Percentiles rank a stretch among this genome's conserved stretches.
These are phyloP conservation scores for Ianthella basta DNA, from an alignment of 37 sponge, comb jelly and placozoan genomes.

Conservation along the genomic window DNA sequence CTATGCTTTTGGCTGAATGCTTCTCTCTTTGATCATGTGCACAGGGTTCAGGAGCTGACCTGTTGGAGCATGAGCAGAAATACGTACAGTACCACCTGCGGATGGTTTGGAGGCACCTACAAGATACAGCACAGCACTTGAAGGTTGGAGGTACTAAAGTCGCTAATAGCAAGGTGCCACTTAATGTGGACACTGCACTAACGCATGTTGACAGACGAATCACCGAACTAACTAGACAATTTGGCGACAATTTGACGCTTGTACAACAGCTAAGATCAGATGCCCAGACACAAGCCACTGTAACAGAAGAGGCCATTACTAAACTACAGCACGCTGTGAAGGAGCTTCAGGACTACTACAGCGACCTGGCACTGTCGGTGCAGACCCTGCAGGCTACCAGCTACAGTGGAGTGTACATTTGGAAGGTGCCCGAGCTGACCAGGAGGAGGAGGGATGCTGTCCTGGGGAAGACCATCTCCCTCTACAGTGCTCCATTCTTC, in stretches of 20 bases:
- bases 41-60: conserved; percentile 14
- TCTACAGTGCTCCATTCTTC: conserved; percentile 89
- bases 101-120: background rate
- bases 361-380: conserved; percentile 60
- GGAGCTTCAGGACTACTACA: conserved; percentile 59
- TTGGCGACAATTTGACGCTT: conserved; percentile 3
- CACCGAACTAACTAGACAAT: background rate
- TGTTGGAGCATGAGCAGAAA: conserved; percentile 5
- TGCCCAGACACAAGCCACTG: background rate
- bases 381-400: conserved; percentile 79
- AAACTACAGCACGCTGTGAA: conserved; percentile 43
- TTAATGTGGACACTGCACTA: background rate
- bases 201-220: background rate
- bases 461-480: conserved; percentile 68
- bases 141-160: too few relatives aligned
- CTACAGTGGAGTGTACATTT: conserved; percentile 70
- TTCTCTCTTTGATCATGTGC: background rate
- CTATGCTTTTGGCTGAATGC: too few relatives aligned
- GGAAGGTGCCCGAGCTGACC: conserved; percentile 83
- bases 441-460: conserved; percentile 72
- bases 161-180: too few relatives aligned
- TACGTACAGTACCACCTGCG: conserved; percentile 18
- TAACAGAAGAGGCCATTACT: conserved; percentile 28
- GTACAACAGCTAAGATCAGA: conserved; percentile 13
- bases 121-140: too few relatives aligned